Base-by-base conservation (phyloP, 1,140 invertebrate species). In the Helicoverpa zea region DNA sequence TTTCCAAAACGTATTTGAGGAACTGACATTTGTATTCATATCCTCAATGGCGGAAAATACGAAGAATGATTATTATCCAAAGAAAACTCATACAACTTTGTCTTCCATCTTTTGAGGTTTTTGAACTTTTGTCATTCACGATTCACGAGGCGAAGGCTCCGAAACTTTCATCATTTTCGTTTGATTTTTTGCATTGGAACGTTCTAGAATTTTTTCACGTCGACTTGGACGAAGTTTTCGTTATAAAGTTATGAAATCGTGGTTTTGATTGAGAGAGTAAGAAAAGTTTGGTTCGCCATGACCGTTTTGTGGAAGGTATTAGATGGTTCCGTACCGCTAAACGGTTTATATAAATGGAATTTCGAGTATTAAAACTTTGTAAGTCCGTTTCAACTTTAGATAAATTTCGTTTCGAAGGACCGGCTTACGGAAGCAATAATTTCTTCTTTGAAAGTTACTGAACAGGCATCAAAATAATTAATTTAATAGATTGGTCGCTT, bases 61-160 rank as follows among this genome's bases (percentile, higher is more conserved):
- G 35, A 9, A 73, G 18, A 35, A 35, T 73, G 70, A 56, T 56
- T 56, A 73, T 56, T 73, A 73, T 73, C 13, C 70, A 56, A 73
- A 56, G 70, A 35, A 73, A 73, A 73, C 52, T 73, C 52, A 73
- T 73, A 73, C 29, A 73, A 73, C 70, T 73, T 73, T 56, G 1
- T 56, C 70, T 73, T 73, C 66, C 11, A 66, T 66, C 63, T 66
- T 64, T 16, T 52, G 49, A 29, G 66, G 49, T 70, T 73, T 52
- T 56, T 35, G 14, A 73, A 73, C 51, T 73, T 73, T 56, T 35
- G 52, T 73, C 70, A 73, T 54, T 73, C 52, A 35, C 11, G 51
- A 73, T 56, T 56, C 29, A 73, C 23, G 23, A 56, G 47, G 52
- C 51, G n/a, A 29, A 18, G 43, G 14, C 47, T 35, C n/a, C 52